Percentiles rank a stretch among this genome's conserved stretches.
Evolutionary conservation across 2,113 vertebrate genomes (phyloP).

Genomic region (Tychaedon coryphoeus): DNA sequence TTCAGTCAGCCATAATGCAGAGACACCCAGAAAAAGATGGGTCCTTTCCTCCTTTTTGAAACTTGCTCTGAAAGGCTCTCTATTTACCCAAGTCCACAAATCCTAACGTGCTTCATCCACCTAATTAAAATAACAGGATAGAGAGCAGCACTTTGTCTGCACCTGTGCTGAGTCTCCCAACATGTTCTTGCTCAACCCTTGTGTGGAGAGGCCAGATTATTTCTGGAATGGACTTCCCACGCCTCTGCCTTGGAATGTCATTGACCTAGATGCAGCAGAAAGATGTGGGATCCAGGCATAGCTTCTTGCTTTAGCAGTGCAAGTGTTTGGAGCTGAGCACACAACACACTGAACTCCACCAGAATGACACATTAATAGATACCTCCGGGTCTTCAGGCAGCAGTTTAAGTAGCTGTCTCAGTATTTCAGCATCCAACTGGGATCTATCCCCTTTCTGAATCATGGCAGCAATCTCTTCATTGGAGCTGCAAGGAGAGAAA

Average conservation of each 20-base stretch:
- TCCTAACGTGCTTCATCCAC: not conserved
- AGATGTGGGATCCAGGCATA: not conserved
- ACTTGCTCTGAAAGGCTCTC: not conserved
- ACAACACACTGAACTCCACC: not conserved
- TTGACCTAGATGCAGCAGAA: not conserved
- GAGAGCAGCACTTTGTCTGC: not conserved
- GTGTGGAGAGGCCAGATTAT: not conserved
- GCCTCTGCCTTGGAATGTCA: not conserved
- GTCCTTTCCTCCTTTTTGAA: not conserved
- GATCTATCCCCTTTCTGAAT: slow-evolving; percentile 82
- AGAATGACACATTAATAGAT: not conserved
- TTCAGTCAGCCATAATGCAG: not conserved
- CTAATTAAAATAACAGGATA: not conserved
- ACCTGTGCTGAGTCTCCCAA: not conserved
- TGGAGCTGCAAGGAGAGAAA: slow-evolving; percentile 70
- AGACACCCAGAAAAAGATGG: not conserved
- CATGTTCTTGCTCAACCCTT: rapidly evolving
- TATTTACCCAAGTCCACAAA: not conserved
- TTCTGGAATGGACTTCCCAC: not conserved
- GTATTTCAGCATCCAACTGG: slow-evolving; percentile 82
- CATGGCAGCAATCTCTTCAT: slow-evolving; percentile 83
- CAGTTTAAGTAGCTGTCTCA: slow-evolving; percentile 91
- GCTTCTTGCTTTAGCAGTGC: not conserved
- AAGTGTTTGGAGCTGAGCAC: not conserved
- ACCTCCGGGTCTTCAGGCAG: slow-evolving; percentile 93